These are phyloP conservation scores for Serrognathus titanus DNA, from an alignment of 2,888 invertebrate genomes.

Conservation along the genomic window DNA sequence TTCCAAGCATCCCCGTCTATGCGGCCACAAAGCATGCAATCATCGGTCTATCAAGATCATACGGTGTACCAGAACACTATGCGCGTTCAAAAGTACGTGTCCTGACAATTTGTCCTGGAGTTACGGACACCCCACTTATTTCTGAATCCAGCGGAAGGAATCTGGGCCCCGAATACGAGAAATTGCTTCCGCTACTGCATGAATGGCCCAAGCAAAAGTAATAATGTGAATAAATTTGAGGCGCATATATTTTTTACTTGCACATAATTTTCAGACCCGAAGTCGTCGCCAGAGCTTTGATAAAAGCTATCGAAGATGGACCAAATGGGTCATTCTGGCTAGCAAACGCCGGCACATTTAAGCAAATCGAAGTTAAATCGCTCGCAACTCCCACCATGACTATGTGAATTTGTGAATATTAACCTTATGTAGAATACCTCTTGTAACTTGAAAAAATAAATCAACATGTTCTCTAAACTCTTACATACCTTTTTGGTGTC, in stretches of 20 bases:
- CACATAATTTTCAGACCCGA: conserved; percentile 29
- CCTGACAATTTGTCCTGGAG: conserved; percentile 10
- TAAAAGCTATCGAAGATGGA: conserved; percentile 44
- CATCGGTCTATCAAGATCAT: conserved; percentile 4
- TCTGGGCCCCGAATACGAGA: background rate
- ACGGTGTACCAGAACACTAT: conserved; percentile 4
- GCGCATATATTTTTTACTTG: too few species aligned
- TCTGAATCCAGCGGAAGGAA: background rate
- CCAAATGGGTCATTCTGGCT: conserved; percentile 49
- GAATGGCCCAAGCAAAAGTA: too few species aligned
- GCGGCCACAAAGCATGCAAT: conserved; percentile 8
- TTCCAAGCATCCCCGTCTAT: conserved; percentile 5
- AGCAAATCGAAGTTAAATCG: background rate
- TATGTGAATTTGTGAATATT: too few species aligned
- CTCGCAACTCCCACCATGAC: too few species aligned
- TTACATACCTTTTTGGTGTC: too few species aligned
- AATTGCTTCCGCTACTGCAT: too few species aligned
- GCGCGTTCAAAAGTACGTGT: conserved; percentile 6
- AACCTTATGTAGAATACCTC: too few species aligned
- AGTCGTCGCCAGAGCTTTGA: conserved; percentile 46
- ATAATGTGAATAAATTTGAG: too few species aligned
- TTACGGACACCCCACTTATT: conserved; percentile 3
- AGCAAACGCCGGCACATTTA: conserved; percentile 39
- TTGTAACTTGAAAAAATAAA: too few species aligned
- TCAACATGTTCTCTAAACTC: too few species aligned